Evolutionary conservation across 2,888 invertebrate species (phyloP).

Genomic region (Lampropteryx suffumata): DNA sequence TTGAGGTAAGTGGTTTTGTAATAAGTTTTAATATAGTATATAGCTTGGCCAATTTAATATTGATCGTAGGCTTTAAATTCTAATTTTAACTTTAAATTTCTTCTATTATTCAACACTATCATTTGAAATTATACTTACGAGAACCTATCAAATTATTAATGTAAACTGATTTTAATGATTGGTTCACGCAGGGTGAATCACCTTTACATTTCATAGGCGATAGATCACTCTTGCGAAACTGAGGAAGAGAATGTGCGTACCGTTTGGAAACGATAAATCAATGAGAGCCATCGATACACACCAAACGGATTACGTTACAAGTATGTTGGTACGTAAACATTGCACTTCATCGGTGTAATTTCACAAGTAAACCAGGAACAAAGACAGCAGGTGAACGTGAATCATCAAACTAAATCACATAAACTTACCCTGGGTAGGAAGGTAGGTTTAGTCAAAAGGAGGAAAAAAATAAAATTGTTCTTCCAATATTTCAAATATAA

Average conservation of each 20-base stretch:
- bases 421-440: too few relatives aligned
- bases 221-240: constrained; percentile 59
- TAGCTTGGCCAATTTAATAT: too few relatives aligned
- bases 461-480: not conserved
- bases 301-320: constrained; percentile 57
- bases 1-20: too few relatives aligned
- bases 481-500: too few relatives aligned
- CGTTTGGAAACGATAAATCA: constrained; percentile 62
- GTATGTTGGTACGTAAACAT: constrained; percentile 31
- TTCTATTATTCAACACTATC: too few relatives aligned
- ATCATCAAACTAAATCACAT: not conserved
- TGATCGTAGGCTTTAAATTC: too few relatives aligned
- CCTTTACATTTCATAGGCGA: constrained; percentile 50
- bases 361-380: constrained; percentile 3
- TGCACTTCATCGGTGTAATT: constrained; percentile 19
- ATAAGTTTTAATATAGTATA: too few relatives aligned
- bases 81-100: too few relatives aligned
- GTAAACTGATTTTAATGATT: constrained; percentile 26
- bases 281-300: constrained; percentile 57
- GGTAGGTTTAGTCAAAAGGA: too few relatives aligned
- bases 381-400: constrained; percentile 1
- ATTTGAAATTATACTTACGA: too few relatives aligned
- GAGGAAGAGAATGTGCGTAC: constrained; percentile 56
- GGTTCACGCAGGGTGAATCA: constrained; percentile 42
- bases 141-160: not conserved